These are phyloP conservation scores for Miniopterus natalensis DNA, from an alignment of 2,113 vertebrate genomes.

Conservation along the genomic window DNA sequence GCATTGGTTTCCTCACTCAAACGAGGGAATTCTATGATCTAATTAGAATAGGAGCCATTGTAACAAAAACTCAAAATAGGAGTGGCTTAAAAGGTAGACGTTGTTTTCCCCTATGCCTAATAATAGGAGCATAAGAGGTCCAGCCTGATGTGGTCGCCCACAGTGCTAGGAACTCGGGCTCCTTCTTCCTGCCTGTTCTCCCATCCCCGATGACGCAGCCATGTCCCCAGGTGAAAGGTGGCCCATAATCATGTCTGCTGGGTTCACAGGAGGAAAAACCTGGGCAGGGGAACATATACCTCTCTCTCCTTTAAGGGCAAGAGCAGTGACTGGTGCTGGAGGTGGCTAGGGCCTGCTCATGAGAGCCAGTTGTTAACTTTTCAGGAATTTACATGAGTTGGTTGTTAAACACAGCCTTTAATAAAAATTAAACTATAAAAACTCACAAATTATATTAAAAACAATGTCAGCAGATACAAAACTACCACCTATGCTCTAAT, in stretches of 20 bases:
- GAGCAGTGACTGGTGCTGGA: neutral
- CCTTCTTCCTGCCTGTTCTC: neutral
- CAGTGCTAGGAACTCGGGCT: neutral
- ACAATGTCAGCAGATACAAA: neutral
- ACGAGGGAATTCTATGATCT: neutral
- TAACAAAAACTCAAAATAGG: neutral
- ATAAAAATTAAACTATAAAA: neutral
- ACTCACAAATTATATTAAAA: neutral
- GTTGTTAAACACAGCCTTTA: neutral
- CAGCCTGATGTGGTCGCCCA: fast-evolving
- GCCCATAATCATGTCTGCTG: fast-evolving
- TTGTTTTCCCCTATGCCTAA: neutral
- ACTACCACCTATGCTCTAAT: neutral
- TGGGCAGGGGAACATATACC: fast-evolving
- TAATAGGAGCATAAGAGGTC: fast-evolving
- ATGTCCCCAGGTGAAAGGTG: neutral
- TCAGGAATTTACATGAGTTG: neutral
- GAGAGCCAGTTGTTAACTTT: neutral
- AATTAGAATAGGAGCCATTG: neutral
- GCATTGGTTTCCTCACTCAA: neutral
- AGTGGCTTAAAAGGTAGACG: neutral
- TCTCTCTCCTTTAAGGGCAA: neutral
- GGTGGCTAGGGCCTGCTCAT: neutral
- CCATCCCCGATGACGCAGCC: fast-evolving
- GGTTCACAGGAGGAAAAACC: neutral